Conservation (phyloP, 2,888 invertebrate species). For the Spisula solida region DNA sequence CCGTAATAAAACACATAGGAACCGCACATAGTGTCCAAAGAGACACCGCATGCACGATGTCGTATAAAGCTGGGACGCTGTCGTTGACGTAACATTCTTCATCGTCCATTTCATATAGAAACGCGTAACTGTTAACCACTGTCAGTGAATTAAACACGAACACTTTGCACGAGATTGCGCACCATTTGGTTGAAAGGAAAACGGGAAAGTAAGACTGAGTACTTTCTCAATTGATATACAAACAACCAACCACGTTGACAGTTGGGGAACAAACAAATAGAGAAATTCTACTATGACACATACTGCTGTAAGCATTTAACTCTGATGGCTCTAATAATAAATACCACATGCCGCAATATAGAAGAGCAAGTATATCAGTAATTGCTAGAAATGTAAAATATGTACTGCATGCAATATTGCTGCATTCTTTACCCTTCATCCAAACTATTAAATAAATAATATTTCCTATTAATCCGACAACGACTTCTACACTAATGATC, state of each 20-base stretch:
- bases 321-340: background rate
- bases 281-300: background rate
- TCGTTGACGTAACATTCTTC: background rate
- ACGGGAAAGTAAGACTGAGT: background rate
- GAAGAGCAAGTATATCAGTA: background rate
- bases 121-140: background rate
- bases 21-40: background rate
- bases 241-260: background rate
- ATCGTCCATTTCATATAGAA: background rate
- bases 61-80: no score
- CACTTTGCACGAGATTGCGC: background rate
- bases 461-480: background rate
- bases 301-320: no score
- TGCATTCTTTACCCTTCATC: background rate
- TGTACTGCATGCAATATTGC: background rate
- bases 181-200: background rate
- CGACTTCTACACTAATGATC: background rate
- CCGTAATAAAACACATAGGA: background rate
- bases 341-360: background rate
- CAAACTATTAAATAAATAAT: constrained; percentile 4
- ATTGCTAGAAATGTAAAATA: background rate
- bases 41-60: background rate
- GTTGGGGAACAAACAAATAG: background rate
- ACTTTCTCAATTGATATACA: background rate
- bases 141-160: background rate